These are phyloP conservation scores for Trachelus stipa DNA, from an alignment of 2,888 invertebrate genomes.

Conservation along the genomic window DNA sequence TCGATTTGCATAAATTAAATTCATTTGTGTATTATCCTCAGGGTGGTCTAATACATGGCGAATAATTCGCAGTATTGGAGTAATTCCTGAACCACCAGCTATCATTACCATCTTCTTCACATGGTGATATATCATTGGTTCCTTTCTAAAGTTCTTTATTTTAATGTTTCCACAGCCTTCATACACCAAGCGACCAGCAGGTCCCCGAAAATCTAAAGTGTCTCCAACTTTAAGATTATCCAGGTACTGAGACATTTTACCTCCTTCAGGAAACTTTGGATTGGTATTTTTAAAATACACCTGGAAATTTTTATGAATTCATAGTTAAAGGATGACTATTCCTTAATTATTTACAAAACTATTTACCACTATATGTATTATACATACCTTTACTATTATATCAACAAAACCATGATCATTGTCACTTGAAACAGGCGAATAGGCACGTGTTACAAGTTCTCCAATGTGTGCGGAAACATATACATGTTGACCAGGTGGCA, in stretches of 20 bases:
- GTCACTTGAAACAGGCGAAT: conserved; percentile 95
- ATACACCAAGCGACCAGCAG: conserved; percentile 88
- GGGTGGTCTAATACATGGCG: conserved; percentile 74
- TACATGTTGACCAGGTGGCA: conserved; percentile 93
- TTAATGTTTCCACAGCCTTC: conserved; percentile 81
- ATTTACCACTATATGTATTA: conserved; percentile 11
- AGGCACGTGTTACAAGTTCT: conserved; percentile 89
- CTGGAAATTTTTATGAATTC: conserved; percentile 62
- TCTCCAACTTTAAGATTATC: conserved; percentile 88
- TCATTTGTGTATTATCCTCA: conserved; percentile 80
- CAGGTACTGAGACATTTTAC: conserved; percentile 93
- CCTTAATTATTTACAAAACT: neutral
- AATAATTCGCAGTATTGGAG: conserved; percentile 94
- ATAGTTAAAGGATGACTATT: neutral
- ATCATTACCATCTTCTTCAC: conserved; percentile 88
- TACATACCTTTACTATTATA: conserved; percentile 82
- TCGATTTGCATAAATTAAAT: conserved; percentile 93
- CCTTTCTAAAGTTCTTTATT: conserved; percentile 86
- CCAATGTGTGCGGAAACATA: conserved; percentile 89
- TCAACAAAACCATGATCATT: conserved; percentile 92
- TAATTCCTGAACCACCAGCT: conserved; percentile 92
- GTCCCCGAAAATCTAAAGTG: conserved; percentile 91
- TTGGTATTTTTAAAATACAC: conserved; percentile 93
- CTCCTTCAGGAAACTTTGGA: conserved; percentile 95
- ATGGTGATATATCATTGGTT: conserved; percentile 75